These are phyloP conservation scores for Hemithea aestivaria DNA, from an alignment of 2,888 invertebrate species.

Conservation along the genomic window DNA sequence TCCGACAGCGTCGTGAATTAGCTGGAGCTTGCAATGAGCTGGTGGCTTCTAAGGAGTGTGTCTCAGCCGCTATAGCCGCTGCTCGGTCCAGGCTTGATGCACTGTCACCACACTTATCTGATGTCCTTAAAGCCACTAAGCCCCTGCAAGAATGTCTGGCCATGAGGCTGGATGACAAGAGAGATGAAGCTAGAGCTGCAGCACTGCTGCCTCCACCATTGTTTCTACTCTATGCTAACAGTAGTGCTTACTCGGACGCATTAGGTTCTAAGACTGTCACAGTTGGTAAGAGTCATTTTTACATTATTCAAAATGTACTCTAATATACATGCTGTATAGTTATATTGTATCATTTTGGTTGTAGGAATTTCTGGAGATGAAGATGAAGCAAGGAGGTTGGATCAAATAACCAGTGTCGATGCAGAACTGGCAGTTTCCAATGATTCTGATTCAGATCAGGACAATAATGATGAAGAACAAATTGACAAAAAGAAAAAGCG, in stretches of 20 bases:
- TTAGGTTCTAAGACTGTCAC: conserved; percentile 76
- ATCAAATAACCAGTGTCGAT: conserved; percentile 75
- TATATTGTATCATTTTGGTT: conserved; percentile 1
- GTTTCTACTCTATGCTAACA: conserved; percentile 92
- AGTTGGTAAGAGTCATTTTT: conserved; percentile 69
- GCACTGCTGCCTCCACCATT: conserved; percentile 88
- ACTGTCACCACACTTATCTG: conserved; percentile 86
- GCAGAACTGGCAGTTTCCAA: conserved; percentile 75
- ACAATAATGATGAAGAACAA: conserved; percentile 79
- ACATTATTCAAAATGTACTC: no score
- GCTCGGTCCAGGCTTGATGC: conserved; percentile 89
- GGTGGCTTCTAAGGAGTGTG: conserved; percentile 86
- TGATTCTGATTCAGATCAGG: conserved; percentile 85
- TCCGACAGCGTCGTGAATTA: conserved; percentile 91
- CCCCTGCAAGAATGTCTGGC: conserved; percentile 94
- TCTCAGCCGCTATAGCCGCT: conserved; percentile 86
- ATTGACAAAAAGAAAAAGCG: conserved; percentile 81
- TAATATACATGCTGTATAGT: neutral
- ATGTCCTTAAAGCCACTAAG: conserved; percentile 84
- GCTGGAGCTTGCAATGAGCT: conserved; percentile 87
- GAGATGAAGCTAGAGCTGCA: conserved; percentile 87
- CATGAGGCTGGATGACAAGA: conserved; percentile 87
- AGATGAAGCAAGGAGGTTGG: conserved; percentile 83
- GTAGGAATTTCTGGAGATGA: conserved; percentile 82
- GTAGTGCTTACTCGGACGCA: conserved; percentile 89